phyloP scores from a whole-genome alignment of 92 coral and sea anemone genomes.

The Zoanthus sansibaricus region DNA sequence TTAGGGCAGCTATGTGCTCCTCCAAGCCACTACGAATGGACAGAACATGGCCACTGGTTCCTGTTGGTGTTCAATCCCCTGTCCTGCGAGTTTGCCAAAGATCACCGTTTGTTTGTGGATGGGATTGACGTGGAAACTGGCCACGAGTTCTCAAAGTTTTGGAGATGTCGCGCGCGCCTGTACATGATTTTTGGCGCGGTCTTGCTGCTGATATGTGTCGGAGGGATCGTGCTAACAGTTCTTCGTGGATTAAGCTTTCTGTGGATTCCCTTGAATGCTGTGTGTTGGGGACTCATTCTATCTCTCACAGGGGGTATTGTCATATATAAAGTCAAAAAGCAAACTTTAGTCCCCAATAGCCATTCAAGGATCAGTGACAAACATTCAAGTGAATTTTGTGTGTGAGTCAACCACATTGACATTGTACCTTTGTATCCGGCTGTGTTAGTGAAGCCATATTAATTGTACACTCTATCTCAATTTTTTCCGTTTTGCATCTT shows the following conservation, averaged over 20 bases:
- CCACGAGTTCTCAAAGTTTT: conserved; percentile 12
- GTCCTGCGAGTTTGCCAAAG: background rate
- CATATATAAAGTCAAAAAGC: background rate
- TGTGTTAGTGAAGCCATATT: too few species aligned
- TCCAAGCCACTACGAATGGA: conserved; percentile 10
- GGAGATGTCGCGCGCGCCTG: conserved; percentile 10
- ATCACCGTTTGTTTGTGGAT: conserved; percentile 42
- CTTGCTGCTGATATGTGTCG: conserved; percentile 4
- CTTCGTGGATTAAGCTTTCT: background rate
- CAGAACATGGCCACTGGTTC: conserved; percentile 22
- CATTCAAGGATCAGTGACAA: background rate
- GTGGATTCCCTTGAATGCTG: background rate
- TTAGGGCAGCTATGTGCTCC: background rate
- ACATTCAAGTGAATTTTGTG: background rate
- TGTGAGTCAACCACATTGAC: background rate
- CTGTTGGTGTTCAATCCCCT: conserved; percentile 21
- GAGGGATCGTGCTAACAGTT: background rate
- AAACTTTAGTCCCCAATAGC: background rate
- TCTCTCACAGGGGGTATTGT: background rate
- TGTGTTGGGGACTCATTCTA: background rate
- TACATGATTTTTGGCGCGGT: background rate
- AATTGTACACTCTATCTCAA: too few species aligned
- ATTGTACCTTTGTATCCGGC: too few species aligned
- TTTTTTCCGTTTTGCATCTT: too few species aligned
- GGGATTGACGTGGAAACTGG: conserved; percentile 21